Percentiles rank a stretch among this genome's conserved stretches.
phyloP scores from a whole-genome alignment of 2,888 invertebrate species.

The Antheraea yamamai region DNA sequence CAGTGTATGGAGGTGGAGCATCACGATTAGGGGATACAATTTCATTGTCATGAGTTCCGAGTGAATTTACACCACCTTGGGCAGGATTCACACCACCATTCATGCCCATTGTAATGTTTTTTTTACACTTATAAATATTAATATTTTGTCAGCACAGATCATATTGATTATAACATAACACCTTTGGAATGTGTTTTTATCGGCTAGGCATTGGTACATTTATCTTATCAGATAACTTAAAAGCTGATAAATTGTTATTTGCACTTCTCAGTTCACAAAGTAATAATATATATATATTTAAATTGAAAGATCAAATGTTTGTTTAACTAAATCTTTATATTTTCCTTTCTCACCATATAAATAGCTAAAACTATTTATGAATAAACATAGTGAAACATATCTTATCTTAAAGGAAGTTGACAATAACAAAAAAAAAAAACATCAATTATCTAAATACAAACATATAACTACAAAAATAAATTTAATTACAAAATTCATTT shows the following conservation, averaged over 20 bases:
- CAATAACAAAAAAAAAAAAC: not conserved
- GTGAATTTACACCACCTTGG: constrained; percentile 29
- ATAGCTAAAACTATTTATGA: constrained; percentile 17
- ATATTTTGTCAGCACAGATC: constrained; percentile 33
- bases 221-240: constrained; percentile 59
- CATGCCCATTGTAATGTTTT: constrained; percentile 41
- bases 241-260: constrained; percentile 33
- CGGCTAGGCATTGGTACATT: constrained; percentile 35
- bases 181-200: constrained; percentile 43
- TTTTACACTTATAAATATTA: constrained; percentile 29
- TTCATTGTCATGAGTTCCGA: constrained; percentile 41
- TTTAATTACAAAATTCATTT: not conserved
- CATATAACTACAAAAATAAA: constrained; percentile 11
- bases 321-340: constrained; percentile 25
- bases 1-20: constrained; percentile 66
- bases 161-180: constrained; percentile 45
- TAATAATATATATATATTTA: not conserved
- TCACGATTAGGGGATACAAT: constrained; percentile 40
- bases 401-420: not conserved
- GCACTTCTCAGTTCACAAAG: constrained; percentile 14
- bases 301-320: constrained; percentile 8
- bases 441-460: constrained; percentile 14
- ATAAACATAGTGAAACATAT: constrained; percentile 11
- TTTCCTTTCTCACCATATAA: constrained; percentile 24
- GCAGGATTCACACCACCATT: constrained; percentile 41